A percentile compares a stretch with the other conserved stretches of the same genome.
phyloP scores from a whole-genome alignment of 2,888 invertebrate species.

The Hylaea fasciaria region DNA sequence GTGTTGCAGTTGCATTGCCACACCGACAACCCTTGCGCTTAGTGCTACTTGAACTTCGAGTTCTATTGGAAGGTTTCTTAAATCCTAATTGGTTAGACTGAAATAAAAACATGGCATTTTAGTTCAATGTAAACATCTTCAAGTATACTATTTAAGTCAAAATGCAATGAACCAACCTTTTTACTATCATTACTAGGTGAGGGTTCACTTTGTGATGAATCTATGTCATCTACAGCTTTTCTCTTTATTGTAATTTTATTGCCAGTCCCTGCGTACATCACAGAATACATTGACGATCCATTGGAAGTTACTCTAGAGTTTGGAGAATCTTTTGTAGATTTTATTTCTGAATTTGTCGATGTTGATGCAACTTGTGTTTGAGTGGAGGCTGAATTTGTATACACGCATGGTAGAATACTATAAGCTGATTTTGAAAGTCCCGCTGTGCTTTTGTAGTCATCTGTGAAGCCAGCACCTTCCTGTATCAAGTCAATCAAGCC shows the following conservation, averaged over 20 bases:
- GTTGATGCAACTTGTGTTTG: conserved; percentile 72
- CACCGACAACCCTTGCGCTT: conserved; percentile 93
- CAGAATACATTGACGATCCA: conserved; percentile 87
- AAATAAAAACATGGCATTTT: conserved; percentile 40
- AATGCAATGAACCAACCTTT: conserved; percentile 16
- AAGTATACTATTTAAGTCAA: conserved; percentile 28
- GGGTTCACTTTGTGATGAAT: conserved; percentile 70
- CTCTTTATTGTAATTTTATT: conserved; percentile 94
- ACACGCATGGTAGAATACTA: conserved; percentile 90
- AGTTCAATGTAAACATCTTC: not conserved
- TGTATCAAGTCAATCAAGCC: conserved; percentile 90
- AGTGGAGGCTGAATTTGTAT: conserved; percentile 86
- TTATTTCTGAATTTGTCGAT: conserved; percentile 64
- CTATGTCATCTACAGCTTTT: conserved; percentile 87
- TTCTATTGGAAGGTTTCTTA: conserved; percentile 79
- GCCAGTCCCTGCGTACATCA: conserved; percentile 91
- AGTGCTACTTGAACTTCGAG: conserved; percentile 72
- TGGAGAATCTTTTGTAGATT: conserved; percentile 70
- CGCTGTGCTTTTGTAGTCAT: conserved; percentile 89
- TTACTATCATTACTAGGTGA: conserved; percentile 68
- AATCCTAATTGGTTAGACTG: conserved; percentile 75
- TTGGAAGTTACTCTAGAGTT: conserved; percentile 73
- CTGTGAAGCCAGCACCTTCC: conserved; percentile 91
- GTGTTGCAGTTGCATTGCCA: conserved; percentile 94
- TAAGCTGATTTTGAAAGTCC: conserved; percentile 90